Evolutionary conservation across 2,797 vertebrate genomes (phyloP), one percentile per base, ranked within the genome.

Genomic region (Tragopan temminckii): DNA sequence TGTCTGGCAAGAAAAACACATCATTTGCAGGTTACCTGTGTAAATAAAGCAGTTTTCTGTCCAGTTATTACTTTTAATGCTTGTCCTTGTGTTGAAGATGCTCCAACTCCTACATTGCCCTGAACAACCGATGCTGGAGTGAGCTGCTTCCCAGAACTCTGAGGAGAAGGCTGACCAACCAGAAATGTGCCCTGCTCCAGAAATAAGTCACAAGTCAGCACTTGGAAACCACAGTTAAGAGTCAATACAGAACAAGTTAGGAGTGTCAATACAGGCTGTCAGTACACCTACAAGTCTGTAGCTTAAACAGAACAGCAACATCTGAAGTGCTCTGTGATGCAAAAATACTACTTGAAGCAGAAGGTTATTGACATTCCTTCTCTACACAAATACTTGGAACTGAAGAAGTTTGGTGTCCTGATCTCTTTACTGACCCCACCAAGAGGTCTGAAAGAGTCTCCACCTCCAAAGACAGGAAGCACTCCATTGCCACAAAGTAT

Each of bases 41-140:
- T 98, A 96, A 99, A 97, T n/a, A 99, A 98, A 91, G 99, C 98
- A 4, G 99, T 99, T 96, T 99, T 99, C 96, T 99, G 99, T 89
- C 99, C 99, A 48, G 99, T 98, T 86, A 99, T 99, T 85, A 99
- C 98, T 95, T 99, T 99, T 21, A 99, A 97, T 23, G 99, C 98
- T 96, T 99, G 98, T 89, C 98, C 98, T 82, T 98, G 97, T n/a
- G 98, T 85, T 50, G 98, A 97, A 88, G 99, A 98, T 57, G 99
- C 93, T 69, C 97, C 96, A 31, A 97, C 97, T 94, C 97, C 97
- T 24, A 97, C 89, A 7, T 59, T 97, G 67, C 98, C 97, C 62
- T 99, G 98, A 92, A 98, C 97, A 19, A 98, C 96, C 7, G 98
- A 98, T 57, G 98, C 97, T 46, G 97, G 83, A n/a, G 98, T 93